phyloP scores from a whole-genome alignment of 2,797 vertebrate genomes.

The Chaetophractus vellerosus region DNA sequence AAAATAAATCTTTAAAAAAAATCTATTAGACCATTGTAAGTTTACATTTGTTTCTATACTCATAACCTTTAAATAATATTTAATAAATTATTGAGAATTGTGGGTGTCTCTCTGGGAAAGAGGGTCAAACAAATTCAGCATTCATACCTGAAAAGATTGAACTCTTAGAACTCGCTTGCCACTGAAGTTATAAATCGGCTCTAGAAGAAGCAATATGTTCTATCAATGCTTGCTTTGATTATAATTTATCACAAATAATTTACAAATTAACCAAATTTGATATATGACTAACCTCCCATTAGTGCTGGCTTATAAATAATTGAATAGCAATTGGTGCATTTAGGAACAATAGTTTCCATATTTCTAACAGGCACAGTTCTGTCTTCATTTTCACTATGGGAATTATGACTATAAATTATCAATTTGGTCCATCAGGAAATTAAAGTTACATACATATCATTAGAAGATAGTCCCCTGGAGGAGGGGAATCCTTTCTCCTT shows the following conservation, averaged over 20 bases:
- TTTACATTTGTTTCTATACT: slow-evolving; percentile 34
- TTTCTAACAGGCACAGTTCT: not conserved
- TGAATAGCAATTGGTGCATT: slow-evolving; percentile 29
- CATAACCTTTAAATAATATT: slow-evolving; percentile 27
- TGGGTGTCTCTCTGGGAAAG: not conserved
- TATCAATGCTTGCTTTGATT: slow-evolving; percentile 31
- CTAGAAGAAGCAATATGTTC: slow-evolving; percentile 25
- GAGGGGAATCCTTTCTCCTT: not conserved
- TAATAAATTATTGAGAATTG: slow-evolving; percentile 13
- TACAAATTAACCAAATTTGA: slow-evolving; percentile 49
- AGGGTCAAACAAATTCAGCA: slow-evolving; percentile 33
- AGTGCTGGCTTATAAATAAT: slow-evolving; percentile 1
- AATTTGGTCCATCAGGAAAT: slow-evolving; percentile 61
- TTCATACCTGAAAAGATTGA: slow-evolving; percentile 27
- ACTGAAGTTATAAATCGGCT: slow-evolving; percentile 22
- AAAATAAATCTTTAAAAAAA: too few species aligned
- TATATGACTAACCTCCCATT: slow-evolving; percentile 18
- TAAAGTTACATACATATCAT: slow-evolving; percentile 29
- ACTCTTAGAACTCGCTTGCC: not conserved
- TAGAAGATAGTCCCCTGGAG: not conserved
- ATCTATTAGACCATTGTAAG: too few species aligned
- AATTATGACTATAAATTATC: slow-evolving; percentile 40
- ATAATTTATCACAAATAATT: slow-evolving; percentile 36
- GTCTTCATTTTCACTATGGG: not conserved
- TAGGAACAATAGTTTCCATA: not conserved